phyloP scores from a whole-genome alignment of 2,797 vertebrate species.

The Phalanger gymnotis region DNA sequence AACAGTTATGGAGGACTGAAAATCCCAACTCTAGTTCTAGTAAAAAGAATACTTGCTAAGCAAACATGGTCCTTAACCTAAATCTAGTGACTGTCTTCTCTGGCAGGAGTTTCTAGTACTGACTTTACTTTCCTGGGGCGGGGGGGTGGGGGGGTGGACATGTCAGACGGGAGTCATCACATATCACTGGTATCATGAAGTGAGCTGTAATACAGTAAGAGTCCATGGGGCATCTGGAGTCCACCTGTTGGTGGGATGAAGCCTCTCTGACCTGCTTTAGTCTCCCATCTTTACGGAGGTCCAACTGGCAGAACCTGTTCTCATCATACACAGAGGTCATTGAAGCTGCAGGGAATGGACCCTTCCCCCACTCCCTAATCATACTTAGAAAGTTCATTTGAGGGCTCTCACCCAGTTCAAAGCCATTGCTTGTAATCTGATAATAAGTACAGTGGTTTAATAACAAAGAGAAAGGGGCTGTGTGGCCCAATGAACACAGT shows the following conservation, averaged over 20 bases:
- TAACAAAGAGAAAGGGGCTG: not conserved
- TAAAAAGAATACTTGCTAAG: slow-evolving; percentile 7
- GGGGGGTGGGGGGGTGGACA: fast-evolving
- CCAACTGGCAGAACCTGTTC: not conserved
- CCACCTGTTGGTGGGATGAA: fast-evolving
- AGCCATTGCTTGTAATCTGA: not conserved
- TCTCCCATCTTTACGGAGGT: not conserved
- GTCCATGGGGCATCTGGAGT: not conserved
- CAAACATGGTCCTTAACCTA: not conserved
- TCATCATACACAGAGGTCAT: not conserved
- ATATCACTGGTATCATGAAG: not conserved
- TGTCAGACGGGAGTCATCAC: not conserved
- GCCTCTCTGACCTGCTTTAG: not conserved
- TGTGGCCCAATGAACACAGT: not conserved
- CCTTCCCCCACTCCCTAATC: not conserved
- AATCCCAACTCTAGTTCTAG: not conserved
- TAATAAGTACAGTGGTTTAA: not conserved
- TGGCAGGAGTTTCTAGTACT: not conserved
- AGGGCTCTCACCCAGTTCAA: not conserved
- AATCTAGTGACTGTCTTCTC: not conserved
- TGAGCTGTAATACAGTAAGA: not conserved
- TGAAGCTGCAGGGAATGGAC: not conserved
- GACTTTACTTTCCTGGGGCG: fast-evolving
- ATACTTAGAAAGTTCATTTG: not conserved
- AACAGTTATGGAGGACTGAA: not conserved